Conservation (phyloP, 2,888 invertebrate genomes). For the Buathra laborator region DNA sequence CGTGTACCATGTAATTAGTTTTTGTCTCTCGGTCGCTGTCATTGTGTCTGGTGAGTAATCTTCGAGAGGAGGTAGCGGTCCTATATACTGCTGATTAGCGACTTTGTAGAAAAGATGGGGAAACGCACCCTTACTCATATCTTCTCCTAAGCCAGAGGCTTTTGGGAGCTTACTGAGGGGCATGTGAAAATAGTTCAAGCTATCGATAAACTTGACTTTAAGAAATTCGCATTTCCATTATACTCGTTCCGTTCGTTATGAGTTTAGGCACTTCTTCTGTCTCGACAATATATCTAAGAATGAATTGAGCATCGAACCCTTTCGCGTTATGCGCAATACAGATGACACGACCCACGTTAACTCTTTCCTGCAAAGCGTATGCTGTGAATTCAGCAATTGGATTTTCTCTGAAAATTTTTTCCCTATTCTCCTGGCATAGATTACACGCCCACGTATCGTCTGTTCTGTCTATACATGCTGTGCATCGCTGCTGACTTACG, state of each 20-base stretch:
- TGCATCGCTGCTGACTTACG: too few relatives aligned
- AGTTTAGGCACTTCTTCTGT: not conserved
- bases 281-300: too few relatives aligned
- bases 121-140: constrained; percentile 71
- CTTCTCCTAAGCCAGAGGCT: constrained; percentile 71
- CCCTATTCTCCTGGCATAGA: too few relatives aligned
- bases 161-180: constrained; percentile 71
- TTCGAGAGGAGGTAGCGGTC: constrained; percentile 65
- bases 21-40: constrained; percentile 48
- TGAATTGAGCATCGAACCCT: not conserved
- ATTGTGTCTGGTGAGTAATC: constrained; percentile 71
- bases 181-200: constrained; percentile 76
- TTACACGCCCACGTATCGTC: too few relatives aligned
- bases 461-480: too few relatives aligned
- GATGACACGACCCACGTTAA: not conserved
- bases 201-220: constrained; percentile 69
- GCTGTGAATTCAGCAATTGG: too few relatives aligned
- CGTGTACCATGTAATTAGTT: constrained; percentile 66
- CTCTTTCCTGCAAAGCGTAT: too few relatives aligned
- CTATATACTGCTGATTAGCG: constrained; percentile 72
- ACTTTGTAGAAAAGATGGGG: constrained; percentile 73
- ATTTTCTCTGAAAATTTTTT: too few relatives aligned
- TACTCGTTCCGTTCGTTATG: not conserved
- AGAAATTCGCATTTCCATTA: too few relatives aligned
- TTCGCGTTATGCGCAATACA: not conserved